Evolutionary conservation across 1,140 invertebrate species (phyloP).

Genomic region (Dufourea novaeangliae): DNA sequence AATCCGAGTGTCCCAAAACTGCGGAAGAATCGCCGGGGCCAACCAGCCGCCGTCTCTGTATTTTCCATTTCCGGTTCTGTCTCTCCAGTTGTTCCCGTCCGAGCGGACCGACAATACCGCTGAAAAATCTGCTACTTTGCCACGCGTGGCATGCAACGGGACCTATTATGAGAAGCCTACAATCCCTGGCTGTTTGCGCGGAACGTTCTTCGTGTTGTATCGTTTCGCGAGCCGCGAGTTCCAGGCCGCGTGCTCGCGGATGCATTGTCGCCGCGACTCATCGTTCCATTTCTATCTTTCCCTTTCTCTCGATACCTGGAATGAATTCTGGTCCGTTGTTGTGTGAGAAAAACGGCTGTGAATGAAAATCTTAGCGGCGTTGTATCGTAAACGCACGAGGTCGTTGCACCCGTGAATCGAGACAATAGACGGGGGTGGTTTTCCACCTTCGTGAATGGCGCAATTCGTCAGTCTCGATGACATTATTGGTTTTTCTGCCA

Average conservation of each 20-base stretch:
- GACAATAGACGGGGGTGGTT: slow-evolving; percentile 44
- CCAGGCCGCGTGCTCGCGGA: background rate
- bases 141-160: background rate
- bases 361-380: slow-evolving; percentile 45
- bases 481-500: slow-evolving; percentile 54
- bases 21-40: background rate
- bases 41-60: background rate
- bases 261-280: slow-evolving; percentile 34
- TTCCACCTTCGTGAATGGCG: slow-evolving; percentile 47
- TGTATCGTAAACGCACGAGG: slow-evolving; percentile 46
- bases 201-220: background rate
- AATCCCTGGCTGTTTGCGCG: slow-evolving; percentile 7
- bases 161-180: slow-evolving; percentile 33
- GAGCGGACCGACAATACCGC: background rate
- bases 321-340: too few relatives aligned
- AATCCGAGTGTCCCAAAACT: background rate
- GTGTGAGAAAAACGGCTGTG: too few relatives aligned
- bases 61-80: background rate
- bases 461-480: slow-evolving; percentile 52
- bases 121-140: background rate
- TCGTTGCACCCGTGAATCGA: slow-evolving; percentile 38
- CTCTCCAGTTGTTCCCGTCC: background rate
- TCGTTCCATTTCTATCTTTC: too few relatives aligned
- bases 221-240: background rate
- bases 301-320: too few relatives aligned